Conservation (phyloP, 2,888 invertebrate genomes). For the Lepidonotus clava region DNA sequence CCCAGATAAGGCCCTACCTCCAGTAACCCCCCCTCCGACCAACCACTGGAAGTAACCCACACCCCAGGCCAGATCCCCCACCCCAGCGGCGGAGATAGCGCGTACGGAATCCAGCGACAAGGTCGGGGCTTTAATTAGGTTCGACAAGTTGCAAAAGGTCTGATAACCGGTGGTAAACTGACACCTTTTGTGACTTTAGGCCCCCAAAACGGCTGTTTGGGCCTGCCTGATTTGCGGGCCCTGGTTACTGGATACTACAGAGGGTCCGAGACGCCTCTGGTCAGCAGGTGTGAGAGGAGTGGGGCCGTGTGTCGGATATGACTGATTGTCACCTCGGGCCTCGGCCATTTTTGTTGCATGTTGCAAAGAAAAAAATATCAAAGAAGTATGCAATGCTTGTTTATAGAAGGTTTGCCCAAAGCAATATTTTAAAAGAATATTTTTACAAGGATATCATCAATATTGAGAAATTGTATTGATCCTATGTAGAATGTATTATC, state of each 20-base stretch:
- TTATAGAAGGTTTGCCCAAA: no score
- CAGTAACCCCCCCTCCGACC: no score
- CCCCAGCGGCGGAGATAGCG: not conserved
- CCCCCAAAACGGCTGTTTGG: not conserved
- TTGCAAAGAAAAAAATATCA: no score
- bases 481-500: no score
- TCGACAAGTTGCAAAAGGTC: conserved; percentile 41
- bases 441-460: no score
- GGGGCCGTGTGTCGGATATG: no score
- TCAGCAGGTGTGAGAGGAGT: not conserved
- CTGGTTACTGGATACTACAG: not conserved
- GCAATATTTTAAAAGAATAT: no score
- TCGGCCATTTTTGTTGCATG: no score
- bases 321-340: no score
- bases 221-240: not conserved
- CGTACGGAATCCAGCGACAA: not conserved
- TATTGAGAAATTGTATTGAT: no score
- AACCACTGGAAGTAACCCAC: conserved; percentile 21
- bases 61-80: conserved; percentile 6
- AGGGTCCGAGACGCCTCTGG: not conserved
- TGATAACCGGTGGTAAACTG: conserved; percentile 19
- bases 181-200: not conserved
- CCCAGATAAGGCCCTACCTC: conserved; percentile 9
- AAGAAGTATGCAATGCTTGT: no score
- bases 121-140: conserved; percentile 37